A percentile compares a stretch with the other conserved stretches of the same genome.
phyloP scores from a whole-genome alignment of 2,113 vertebrate genomes.

The Enhydra lutris region DNA sequence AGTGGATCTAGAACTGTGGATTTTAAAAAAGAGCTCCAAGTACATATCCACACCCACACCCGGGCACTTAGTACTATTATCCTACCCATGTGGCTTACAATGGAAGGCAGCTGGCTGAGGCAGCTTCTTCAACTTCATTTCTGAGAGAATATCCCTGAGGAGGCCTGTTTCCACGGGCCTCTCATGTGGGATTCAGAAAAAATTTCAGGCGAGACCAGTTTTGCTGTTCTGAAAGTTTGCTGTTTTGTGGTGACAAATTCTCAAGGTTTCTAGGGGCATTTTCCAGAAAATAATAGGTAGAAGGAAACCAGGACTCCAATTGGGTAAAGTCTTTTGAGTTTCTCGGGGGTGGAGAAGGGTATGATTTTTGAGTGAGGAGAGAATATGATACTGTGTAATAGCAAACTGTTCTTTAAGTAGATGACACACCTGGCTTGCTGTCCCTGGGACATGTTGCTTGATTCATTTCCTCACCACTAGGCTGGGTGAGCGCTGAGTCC shows the following conservation, averaged over 20 bases:
- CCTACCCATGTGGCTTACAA: background rate
- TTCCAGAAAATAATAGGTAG: background rate
- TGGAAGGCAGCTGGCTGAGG: background rate
- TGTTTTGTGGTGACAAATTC: background rate
- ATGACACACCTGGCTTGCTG: background rate
- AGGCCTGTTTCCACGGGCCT: background rate
- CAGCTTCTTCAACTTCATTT: background rate
- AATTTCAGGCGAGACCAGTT: background rate
- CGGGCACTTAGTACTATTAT: background rate
- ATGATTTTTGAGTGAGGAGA: background rate
- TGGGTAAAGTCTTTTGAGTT: background rate
- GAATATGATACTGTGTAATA: background rate
- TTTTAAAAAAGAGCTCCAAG: background rate
- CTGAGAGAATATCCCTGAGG: background rate
- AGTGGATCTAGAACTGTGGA: background rate
- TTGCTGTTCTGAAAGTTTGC: background rate
- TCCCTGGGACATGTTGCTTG: rapidly evolving
- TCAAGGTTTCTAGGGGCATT: background rate
- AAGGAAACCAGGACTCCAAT: background rate
- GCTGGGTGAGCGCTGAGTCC: background rate
- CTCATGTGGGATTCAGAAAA: slow-evolving; percentile 19
- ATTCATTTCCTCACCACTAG: background rate
- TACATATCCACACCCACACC: background rate
- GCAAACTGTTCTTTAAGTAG: background rate
- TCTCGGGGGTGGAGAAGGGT: background rate